phyloP scores from a whole-genome alignment of 2,797 vertebrate genomes.

The Toxotes lorentzi region DNA sequence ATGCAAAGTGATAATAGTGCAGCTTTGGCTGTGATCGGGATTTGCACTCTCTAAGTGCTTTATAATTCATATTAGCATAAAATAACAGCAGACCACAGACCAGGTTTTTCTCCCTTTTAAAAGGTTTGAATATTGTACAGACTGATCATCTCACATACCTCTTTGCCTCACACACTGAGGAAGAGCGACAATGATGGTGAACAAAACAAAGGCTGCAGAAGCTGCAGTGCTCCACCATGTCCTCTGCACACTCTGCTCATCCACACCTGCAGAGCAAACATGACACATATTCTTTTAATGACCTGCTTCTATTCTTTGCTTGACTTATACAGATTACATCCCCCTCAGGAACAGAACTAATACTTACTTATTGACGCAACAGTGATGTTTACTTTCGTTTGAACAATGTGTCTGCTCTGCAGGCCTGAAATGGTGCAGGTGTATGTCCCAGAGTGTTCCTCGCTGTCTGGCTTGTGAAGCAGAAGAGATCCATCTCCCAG shows the following conservation, averaged over 20 bases:
- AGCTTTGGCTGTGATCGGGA: background rate
- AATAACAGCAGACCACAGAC: background rate
- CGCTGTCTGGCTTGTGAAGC: conserved; percentile 71
- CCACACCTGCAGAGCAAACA: conserved; percentile 67
- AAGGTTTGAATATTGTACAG: background rate
- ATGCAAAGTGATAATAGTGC: background rate
- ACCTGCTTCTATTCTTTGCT: background rate
- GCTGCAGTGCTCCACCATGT: conserved; percentile 84
- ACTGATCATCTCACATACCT: conserved; percentile 65
- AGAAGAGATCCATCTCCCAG: conserved; percentile 83
- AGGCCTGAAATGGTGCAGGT: conserved; percentile 80
- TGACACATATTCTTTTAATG: background rate
- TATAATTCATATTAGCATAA: background rate
- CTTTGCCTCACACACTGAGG: conserved; percentile 75
- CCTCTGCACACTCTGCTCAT: conserved; percentile 67
- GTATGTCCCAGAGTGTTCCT: conserved; percentile 80
- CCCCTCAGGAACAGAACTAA: background rate
- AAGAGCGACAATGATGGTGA: conserved; percentile 75
- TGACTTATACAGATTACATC: background rate
- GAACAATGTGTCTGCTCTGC: conserved; percentile 77
- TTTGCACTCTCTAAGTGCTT: background rate
- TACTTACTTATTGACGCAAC: conserved; percentile 76
- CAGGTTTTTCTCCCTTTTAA: background rate
- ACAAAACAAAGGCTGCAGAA: conserved; percentile 80
- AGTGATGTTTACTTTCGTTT: conserved; percentile 82